A percentile compares a stretch with the other conserved stretches of the same genome.
Evolutionary conservation across 2,888 invertebrate species (phyloP).

Genomic region (Rotaria socialis): DNA sequence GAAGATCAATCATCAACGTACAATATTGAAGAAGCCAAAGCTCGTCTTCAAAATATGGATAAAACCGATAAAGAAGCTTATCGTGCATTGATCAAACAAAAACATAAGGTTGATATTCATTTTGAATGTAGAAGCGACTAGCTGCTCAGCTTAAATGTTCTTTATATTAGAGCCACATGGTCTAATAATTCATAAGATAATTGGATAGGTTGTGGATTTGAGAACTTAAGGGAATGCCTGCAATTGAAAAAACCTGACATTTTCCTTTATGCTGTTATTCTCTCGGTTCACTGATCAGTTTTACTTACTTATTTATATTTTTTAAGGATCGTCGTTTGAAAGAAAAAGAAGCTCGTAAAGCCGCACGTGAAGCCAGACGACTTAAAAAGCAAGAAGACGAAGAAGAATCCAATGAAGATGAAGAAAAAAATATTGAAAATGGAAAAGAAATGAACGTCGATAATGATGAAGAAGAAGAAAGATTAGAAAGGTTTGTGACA

Average conservation of each 20-base stretch:
- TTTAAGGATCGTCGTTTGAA: conserved; percentile 23
- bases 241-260: too few relatives aligned
- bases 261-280: too few relatives aligned
- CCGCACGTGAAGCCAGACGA: not conserved
- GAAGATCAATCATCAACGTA: not conserved
- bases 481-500: too few relatives aligned
- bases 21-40: conserved; percentile 42
- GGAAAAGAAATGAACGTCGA: not conserved
- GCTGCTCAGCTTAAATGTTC: too few relatives aligned
- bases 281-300: too few relatives aligned
- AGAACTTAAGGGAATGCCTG: too few relatives aligned
- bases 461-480: too few relatives aligned
- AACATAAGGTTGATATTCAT: conserved; percentile 27
- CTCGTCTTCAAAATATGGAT: conserved; percentile 43
- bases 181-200: too few relatives aligned
- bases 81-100: conserved; percentile 42
- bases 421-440: not conserved
- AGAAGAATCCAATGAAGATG: not conserved
- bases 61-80: conserved; percentile 43
- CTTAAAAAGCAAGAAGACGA: not conserved
- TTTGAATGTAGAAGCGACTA: too few relatives aligned
- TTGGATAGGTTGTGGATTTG: too few relatives aligned
- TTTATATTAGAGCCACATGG: too few relatives aligned
- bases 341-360: conserved; percentile 40
- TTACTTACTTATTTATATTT: too few relatives aligned